Evolutionary conservation across 2,113 vertebrate genomes (phyloP), one percentile per base, ranked within the genome.

Genomic region (Agelaius phoeniceus): DNA sequence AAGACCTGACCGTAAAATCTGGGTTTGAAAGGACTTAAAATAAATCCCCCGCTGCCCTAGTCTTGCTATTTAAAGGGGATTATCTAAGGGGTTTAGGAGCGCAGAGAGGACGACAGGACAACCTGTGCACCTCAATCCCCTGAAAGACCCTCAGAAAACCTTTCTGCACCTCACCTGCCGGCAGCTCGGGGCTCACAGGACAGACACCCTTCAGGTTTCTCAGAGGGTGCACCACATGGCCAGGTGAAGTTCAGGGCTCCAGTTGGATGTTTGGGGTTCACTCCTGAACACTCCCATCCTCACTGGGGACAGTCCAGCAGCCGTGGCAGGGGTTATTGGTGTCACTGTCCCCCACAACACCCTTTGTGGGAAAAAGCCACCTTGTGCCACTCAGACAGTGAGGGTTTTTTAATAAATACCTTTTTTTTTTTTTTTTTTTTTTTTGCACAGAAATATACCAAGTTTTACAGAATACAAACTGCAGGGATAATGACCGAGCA

Each of bases 401-500:
- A 84, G 83, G 71, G 92, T 97, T 98, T 97, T 98, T 98, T 97
- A 97, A 96, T 94, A 94, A 93, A 97, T 94, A 95, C 63, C 2
- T 90, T 79, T 92, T 73, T 74, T 95, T 77, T 63, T 61, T 61
- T 86, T 94, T 62, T 78, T 96, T 46, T 52, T 52, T 54, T 55
- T 55, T 91, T 94, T 89, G 26, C 92, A 98, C 97, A 97, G 93
- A 97, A 98, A 97, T 96, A 97, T 93, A 98, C 90, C 71, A 94
- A 96, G 96, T 89, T 92, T 87, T 96, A 97, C 96, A 97, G 96
- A 97, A 90, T 97, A 96, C 92, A 95, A 96, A 97, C 90, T 18
- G 81, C 96, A 95, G 93, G 95, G 89, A 68, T 85, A 89, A 90
- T 73, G 90, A 95, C 84, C 3, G 22, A 91, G 94, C 84, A 85